These are phyloP conservation scores for Pseudochaenichthys georgianus DNA, from an alignment of 2,797 vertebrate species.

Conservation along the genomic window DNA sequence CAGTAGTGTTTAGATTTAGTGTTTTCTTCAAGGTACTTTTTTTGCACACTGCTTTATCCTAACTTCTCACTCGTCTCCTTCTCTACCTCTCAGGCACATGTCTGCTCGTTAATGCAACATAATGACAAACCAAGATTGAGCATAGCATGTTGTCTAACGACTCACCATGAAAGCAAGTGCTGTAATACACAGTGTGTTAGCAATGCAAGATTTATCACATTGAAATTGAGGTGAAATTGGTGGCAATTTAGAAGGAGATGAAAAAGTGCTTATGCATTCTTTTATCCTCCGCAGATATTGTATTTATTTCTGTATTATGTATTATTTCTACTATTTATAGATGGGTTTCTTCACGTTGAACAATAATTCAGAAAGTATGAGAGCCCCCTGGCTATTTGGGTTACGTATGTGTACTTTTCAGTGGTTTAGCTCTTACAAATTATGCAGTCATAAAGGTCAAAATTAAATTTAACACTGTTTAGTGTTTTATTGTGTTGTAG, in stretches of 20 bases:
- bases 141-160: conserved; percentile 78
- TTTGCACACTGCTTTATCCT: conserved; percentile 69
- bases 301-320: conserved; percentile 62
- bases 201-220: conserved; percentile 73
- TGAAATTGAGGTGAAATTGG: conserved; percentile 74
- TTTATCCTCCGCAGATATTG: conserved; percentile 75
- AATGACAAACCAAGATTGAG: conserved; percentile 73
- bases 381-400: conserved; percentile 84
- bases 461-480: conserved; percentile 87
- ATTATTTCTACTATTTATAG: conserved; percentile 1
- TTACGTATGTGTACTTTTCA: conserved; percentile 84
- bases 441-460: conserved; percentile 86
- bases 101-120: conserved; percentile 75
- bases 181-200: conserved; percentile 72
- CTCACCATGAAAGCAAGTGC: conserved; percentile 69
- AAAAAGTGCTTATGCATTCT: conserved; percentile 65
- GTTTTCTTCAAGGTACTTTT: conserved; percentile 85
- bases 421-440: conserved; percentile 72
- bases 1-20: conserved; percentile 82
- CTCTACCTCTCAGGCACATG: conserved; percentile 72
- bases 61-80: conserved; percentile 59
- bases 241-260: conserved; percentile 76
- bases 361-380: conserved; percentile 86
- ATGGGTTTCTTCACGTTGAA: conserved; percentile 64
- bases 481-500: conserved; percentile 82